phyloP scores from a whole-genome alignment of 2,797 vertebrate genomes.

The Catostomus latipinnis region DNA sequence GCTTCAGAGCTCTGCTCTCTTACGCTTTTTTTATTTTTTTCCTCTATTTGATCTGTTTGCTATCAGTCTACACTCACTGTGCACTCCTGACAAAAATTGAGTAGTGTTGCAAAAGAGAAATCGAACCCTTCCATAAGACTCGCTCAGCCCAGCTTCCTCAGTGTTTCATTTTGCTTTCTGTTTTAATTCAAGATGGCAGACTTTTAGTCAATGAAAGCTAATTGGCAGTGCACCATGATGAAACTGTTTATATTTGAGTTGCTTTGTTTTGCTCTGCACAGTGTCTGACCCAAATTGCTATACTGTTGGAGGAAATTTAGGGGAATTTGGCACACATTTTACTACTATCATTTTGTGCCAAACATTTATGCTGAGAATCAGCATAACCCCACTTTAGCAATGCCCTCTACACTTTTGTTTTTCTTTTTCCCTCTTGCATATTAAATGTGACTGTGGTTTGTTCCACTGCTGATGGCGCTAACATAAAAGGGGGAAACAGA shows the following conservation, averaged over 20 bases:
- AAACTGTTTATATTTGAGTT: slow-evolving; percentile 50
- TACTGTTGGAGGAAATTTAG: slow-evolving; percentile 48
- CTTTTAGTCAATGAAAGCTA: slow-evolving; percentile 44
- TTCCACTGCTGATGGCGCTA: slow-evolving; percentile 58
- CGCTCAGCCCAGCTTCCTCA: slow-evolving; percentile 23
- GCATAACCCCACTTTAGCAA: slow-evolving; percentile 51
- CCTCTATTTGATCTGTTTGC: slow-evolving; percentile 36
- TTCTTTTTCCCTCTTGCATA: slow-evolving; percentile 23
- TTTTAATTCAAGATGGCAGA: slow-evolving; percentile 48
- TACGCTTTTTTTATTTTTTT: slow-evolving; percentile 2
- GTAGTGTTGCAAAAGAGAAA: slow-evolving; percentile 29
- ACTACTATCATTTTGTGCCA: slow-evolving; percentile 53
- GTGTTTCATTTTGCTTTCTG: slow-evolving; percentile 33
- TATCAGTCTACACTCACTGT: slow-evolving; percentile 15
- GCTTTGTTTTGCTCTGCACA: slow-evolving; percentile 40
- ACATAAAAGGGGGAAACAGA: slow-evolving; percentile 58
- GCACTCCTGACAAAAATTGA: slow-evolving; percentile 34
- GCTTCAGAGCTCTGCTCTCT: slow-evolving; percentile 47
- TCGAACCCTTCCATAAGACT: slow-evolving; percentile 27
- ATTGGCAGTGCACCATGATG: slow-evolving; percentile 31
- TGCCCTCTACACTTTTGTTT: slow-evolving; percentile 11
- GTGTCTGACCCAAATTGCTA: slow-evolving; percentile 42
- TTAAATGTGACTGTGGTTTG: slow-evolving; percentile 59
- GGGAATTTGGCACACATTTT: slow-evolving; percentile 52
- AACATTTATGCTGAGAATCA: slow-evolving; percentile 48